Evolutionary conservation across 1,140 invertebrate species (phyloP), one percentile per base, ranked within the genome.

Genomic region (Prorops nasuta): DNA sequence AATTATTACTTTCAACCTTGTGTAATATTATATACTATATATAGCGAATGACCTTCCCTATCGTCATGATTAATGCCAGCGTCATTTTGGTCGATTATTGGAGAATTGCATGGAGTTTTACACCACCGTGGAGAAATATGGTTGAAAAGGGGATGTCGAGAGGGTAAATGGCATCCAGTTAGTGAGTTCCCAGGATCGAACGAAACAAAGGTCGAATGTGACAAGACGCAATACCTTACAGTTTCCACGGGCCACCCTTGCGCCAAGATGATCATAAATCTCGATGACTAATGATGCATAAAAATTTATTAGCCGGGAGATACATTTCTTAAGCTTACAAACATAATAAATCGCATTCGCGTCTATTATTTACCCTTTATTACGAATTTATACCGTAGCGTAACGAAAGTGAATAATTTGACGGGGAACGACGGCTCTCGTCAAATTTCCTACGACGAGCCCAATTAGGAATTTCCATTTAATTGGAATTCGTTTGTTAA

Each of bases 191-290:
- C 28, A 40, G 49, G 56, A 59, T 58, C 50, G 56, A 59, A 53
- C 57, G 56, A 50, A 42, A 3, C 51, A 38, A 45, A 16, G 41
- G 37, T 32, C 18, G 46, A 44, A 54, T 54, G 42, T 49, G 57
- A 59, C 52, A 59, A 59, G 56, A 58, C 43, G 49, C 57, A 46
- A 58, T 59, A 59, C 58, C 57, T 59, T 51, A 58, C 56, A 39
- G 58, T 59, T 59, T 15, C 39, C n/a, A n/a, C n/a, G n/a, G n/a
- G 35, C 16, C 38, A 49, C n/a, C n/a, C 46, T 53, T 59, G 54
- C 38, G 31, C 38, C 22, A 14, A 14, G 44, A 38, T 35, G 14
- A 35, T 48, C 47, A 59, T 58, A 59, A 58, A 59, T 59, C 44
- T 38, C 45, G 32, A 47, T 52, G 57, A 36, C 52, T 43, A 42